Evolutionary conservation across 2,113 vertebrate species (phyloP).

Genomic region (Clinocottus analis): DNA sequence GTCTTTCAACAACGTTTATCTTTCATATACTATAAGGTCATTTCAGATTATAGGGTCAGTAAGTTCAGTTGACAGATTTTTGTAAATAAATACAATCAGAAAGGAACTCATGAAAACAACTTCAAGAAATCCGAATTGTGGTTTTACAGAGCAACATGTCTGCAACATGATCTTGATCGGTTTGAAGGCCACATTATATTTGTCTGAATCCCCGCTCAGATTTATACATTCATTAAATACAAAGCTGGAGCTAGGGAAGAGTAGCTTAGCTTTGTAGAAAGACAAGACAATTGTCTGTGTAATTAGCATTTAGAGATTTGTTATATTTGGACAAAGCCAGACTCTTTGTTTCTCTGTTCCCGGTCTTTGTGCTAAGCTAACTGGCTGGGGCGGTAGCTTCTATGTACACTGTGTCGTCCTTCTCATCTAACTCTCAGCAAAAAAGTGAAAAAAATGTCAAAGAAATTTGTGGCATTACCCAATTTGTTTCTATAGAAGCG

Average conservation of each 20-base stretch:
- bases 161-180: not conserved
- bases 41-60: not conserved
- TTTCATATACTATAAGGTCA: not conserved
- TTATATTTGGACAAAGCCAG: not conserved
- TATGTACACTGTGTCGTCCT: not conserved
- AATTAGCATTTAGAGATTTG: not conserved
- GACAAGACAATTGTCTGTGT: not conserved
- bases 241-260: not conserved
- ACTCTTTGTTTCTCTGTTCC: not conserved
- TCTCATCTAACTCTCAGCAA: not conserved
- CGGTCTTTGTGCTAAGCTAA: not conserved
- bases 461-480: not conserved
- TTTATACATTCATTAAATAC: not conserved
- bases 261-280: not conserved
- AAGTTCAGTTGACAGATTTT: too few species aligned
- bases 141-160: too few species aligned
- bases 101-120: too few species aligned
- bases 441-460: not conserved
- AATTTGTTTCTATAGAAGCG: not conserved
- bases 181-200: not conserved
- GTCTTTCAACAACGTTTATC: not conserved
- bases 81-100: too few species aligned
- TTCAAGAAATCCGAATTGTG: too few species aligned
- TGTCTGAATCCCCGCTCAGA: not conserved
- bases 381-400: not conserved